These are phyloP conservation scores for Magallana angulata DNA, from an alignment of 1,140 invertebrate species.

Conservation along the genomic window DNA sequence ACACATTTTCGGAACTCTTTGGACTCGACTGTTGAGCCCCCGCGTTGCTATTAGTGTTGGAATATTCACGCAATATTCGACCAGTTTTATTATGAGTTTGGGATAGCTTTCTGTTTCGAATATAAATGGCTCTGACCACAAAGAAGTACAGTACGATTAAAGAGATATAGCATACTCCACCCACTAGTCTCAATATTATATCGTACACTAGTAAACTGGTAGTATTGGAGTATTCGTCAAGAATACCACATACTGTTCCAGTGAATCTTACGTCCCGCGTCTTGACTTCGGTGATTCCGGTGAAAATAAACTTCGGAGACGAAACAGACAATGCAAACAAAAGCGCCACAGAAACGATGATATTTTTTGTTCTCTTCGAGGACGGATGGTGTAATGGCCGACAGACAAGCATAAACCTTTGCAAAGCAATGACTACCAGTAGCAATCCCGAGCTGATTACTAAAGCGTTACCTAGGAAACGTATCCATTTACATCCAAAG, in stretches of 20 bases:
- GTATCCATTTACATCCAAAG: constrained; percentile 48
- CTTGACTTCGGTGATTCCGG: neutral
- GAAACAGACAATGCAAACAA: neutral
- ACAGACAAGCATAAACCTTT: constrained; percentile 55
- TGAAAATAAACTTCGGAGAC: constrained; percentile 38
- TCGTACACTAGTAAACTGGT: neutral
- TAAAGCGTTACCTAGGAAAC: constrained; percentile 50
- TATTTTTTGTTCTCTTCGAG: neutral
- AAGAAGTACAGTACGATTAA: constrained; percentile 30
- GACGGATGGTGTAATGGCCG: constrained; percentile 30
- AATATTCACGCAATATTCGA: neutral
- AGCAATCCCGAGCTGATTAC: constrained; percentile 49
- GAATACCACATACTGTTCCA: constrained; percentile 25
- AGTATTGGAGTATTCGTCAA: neutral
- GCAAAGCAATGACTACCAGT: constrained; percentile 48
- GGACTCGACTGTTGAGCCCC: neutral
- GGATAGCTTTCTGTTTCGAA: constrained; percentile 21
- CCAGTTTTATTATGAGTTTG: neutral
- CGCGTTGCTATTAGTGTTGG: neutral
- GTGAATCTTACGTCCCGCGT: neutral
- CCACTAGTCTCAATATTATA: constrained; percentile 5
- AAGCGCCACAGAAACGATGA: neutral
- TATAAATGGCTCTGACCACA: constrained; percentile 24
- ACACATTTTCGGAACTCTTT: neutral
- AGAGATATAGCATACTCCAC: neutral